Evolutionary conservation across 1,140 invertebrate genomes (phyloP), one percentile per base, ranked within the genome.

Genomic region (Heliconius melpomene): DNA sequence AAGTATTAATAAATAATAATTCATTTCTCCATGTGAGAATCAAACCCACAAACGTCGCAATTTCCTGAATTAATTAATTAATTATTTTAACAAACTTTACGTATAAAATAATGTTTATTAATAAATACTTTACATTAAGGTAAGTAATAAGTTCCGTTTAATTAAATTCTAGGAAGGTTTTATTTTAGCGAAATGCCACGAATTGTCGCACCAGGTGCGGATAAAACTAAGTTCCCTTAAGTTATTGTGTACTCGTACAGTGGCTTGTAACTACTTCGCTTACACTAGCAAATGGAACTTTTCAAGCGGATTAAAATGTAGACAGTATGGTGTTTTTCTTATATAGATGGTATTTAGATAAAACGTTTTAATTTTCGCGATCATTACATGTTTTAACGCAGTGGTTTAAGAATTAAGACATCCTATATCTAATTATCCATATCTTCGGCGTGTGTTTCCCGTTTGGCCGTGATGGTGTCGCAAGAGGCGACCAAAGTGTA

Each of bases 181-280:
- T 66, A 29, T 29, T 66, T 66, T 6, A 66, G 60, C 60, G 60
- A 29, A 66, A 29, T 26, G 9, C 23, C 60, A 66, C 23, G 60
- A 66, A 66, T 29, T 66, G 60, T 66, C 60, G 60, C 60, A 66
- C 60, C 60, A 66, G 60, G 60, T 66, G 60, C 60, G 60, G 23
- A 66, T 66, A 66, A 66, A 66, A 66, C 60, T 66, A 29, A 66
- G 23, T 66, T 66, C 11, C 60, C 60, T 66, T 66, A 66, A 66
- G 26, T 66, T 66, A 66, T 66, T 66, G 60, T 66, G 23, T 66
- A 36, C 32, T 36, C 32, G 32, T 36, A 66, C 60, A 66, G 26
- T 66, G 60, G 26, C 60, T 66, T 66, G 60, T 66, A 66, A 29
- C 23, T 66, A 29, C 60, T 66, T 29, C 11, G 60, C 29, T 66